Evolutionary conservation across 2,888 invertebrate species (phyloP).

Genomic region (Petrophora chlorosata): DNA sequence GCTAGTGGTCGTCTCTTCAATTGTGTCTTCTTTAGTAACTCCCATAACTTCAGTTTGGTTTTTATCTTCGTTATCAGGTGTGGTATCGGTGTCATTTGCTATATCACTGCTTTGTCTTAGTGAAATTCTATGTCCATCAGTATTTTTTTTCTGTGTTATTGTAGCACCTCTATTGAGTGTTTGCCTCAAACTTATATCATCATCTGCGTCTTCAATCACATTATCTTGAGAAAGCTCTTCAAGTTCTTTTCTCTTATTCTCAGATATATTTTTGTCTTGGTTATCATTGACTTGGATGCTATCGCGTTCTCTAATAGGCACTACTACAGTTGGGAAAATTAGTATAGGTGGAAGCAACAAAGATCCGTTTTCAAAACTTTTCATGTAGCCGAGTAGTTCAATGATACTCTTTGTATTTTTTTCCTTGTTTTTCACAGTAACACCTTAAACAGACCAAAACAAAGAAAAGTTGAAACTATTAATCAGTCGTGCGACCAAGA

Average conservation of each 20-base stretch:
- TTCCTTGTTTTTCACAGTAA: slow-evolving; percentile 2
- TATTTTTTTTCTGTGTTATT: slow-evolving; percentile 11
- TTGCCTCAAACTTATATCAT: slow-evolving; percentile 43
- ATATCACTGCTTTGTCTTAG: slow-evolving; percentile 3
- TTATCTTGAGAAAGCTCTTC: slow-evolving; percentile 2
- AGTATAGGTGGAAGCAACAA: slow-evolving; percentile 24
- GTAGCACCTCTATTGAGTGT: slow-evolving; percentile 39
- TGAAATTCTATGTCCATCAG: neutral
- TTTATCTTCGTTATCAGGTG: neutral
- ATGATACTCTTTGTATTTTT: slow-evolving; percentile 10
- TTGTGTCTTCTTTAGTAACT: slow-evolving; percentile 17
- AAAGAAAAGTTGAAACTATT: neutral
- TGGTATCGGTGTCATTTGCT: slow-evolving; percentile 2
- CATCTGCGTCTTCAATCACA: slow-evolving; percentile 35
- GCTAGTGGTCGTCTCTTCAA: slow-evolving; percentile 11
- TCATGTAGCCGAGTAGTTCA: slow-evolving; percentile 23
- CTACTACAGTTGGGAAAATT: slow-evolving; percentile 27
- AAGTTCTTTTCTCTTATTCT: slow-evolving; percentile 2
- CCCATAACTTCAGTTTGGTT: slow-evolving; percentile 10
- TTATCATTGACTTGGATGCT: neutral
- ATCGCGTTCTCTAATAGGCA: slow-evolving; percentile 1
- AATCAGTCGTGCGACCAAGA: too few species aligned
- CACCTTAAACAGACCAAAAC: slow-evolving; percentile 21
- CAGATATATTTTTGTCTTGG: neutral
- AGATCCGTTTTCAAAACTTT: slow-evolving; percentile 22